phyloP scores from a whole-genome alignment of 2,797 vertebrate genomes.

The Xiphorhynchus erythropygius region DNA sequence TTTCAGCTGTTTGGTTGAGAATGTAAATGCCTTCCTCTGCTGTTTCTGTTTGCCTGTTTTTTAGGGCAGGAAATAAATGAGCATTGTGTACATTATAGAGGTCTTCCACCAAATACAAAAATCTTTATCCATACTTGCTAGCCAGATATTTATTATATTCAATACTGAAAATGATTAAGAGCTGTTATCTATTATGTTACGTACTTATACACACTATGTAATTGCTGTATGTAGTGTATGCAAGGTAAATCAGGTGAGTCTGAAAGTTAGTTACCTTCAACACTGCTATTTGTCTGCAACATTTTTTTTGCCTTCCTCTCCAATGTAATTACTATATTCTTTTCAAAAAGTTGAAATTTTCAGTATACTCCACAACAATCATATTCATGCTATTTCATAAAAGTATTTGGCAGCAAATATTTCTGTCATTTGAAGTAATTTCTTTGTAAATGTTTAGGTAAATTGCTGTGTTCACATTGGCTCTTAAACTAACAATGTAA shows the following conservation, averaged over 20 bases:
- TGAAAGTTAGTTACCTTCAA: not conserved
- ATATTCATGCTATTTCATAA: not conserved
- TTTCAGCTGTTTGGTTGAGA: not conserved
- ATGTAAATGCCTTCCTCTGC: not conserved
- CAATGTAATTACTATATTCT: not conserved
- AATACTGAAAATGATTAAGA: not conserved
- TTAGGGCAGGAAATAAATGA: not conserved
- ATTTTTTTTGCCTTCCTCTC: not conserved
- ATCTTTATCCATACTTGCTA: not conserved
- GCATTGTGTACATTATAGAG: not conserved
- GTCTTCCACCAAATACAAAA: not conserved
- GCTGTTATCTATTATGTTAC: not conserved
- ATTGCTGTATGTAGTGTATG: accelerated
- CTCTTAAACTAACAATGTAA: not conserved
- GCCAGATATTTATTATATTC: not conserved
- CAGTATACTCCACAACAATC: not conserved
- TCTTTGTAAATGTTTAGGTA: not conserved
- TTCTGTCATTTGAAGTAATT: not conserved
- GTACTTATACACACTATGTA: not conserved
- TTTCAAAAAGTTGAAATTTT: not conserved
- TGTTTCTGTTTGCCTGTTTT: not conserved
- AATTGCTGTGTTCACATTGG: not conserved
- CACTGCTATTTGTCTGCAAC: not conserved
- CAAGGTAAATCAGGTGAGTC: not conserved
- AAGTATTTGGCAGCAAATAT: not conserved